Percentiles rank a stretch among this genome's conserved stretches.
Evolutionary conservation across 1,140 invertebrate genomes (phyloP).

Genomic region (Aphaenogaster ashmeadi): DNA sequence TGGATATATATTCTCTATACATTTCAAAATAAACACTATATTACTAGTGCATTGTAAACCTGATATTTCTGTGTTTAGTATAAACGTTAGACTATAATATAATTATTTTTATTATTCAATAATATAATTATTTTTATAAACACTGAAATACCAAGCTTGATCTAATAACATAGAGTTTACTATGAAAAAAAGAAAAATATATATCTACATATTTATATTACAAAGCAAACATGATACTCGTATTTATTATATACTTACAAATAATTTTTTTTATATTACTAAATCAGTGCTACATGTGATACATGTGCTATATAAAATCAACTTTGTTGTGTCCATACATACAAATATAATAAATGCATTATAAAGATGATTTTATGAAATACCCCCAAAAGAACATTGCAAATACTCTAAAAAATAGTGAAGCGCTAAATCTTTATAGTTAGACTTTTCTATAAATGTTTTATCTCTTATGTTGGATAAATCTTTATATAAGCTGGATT

Average conservation of each 20-base stretch:
- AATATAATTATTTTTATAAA: not conserved
- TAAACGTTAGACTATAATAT: slow-evolving; percentile 37
- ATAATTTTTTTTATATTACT: slow-evolving; percentile 9
- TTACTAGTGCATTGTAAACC: not conserved
- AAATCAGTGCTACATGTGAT: slow-evolving; percentile 39
- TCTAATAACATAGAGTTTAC: not conserved
- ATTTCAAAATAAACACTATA: not conserved
- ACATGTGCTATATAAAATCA: slow-evolving; percentile 41
- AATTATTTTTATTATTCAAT: not conserved
- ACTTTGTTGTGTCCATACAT: slow-evolving; percentile 27
- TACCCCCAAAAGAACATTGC: slow-evolving; percentile 42
- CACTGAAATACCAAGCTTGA: not conserved
- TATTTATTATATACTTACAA: slow-evolving; percentile 12
- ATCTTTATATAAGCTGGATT: not conserved
- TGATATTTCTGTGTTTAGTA: not conserved
- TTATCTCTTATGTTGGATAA: not conserved
- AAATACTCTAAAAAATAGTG: slow-evolving; percentile 34
- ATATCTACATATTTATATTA: slow-evolving; percentile 26
- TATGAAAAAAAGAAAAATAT: slow-evolving; percentile 36
- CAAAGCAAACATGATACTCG: not conserved
- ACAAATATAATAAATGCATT: slow-evolving; percentile 70
- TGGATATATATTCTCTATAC: not conserved
- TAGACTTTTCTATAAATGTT: not conserved
- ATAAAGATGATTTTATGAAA: slow-evolving; percentile 23
- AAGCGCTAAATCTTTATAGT: not conserved